Evolutionary conservation across 2,113 vertebrate genomes (phyloP).

Genomic region (Cercocebus atys): DNA sequence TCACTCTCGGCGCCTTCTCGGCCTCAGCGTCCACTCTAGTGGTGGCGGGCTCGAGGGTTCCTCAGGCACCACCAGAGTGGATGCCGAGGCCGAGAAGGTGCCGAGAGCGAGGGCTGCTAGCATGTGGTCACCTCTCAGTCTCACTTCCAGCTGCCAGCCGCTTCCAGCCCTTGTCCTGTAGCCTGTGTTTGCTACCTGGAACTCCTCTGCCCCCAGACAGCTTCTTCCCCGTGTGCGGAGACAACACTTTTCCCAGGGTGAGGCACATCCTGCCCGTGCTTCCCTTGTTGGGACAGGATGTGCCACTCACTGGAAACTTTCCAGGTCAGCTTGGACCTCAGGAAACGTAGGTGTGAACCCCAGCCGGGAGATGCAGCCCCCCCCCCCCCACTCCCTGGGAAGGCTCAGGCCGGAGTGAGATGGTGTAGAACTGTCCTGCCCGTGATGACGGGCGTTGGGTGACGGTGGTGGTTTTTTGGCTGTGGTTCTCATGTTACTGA

Average conservation of each 20-base stretch:
- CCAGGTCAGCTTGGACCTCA: not conserved
- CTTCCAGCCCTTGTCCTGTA: not conserved
- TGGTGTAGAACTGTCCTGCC: accelerated
- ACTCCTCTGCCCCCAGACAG: not conserved
- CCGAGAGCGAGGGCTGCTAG: no score
- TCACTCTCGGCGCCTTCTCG: no score
- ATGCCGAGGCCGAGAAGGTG: no score
- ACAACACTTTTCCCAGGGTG: not conserved
- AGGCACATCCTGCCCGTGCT: not conserved
- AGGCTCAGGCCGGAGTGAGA: accelerated
- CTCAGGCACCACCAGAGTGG: no score
- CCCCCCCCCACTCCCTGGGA: not conserved
- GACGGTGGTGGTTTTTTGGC: accelerated
- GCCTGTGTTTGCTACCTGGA: no score
- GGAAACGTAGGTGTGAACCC: not conserved
- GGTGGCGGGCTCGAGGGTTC: no score
- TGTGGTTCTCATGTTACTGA: no score
- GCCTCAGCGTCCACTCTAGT: no score
- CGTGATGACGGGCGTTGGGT: no score
- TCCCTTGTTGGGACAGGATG: not conserved
- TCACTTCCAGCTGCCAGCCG: not conserved
- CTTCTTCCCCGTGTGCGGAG: not conserved
- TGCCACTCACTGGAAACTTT: accelerated
- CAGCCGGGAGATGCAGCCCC: not conserved
- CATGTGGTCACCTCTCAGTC: no score